Percentiles rank a stretch among this genome's conserved stretches.
Evolutionary conservation across 1,140 invertebrate species (phyloP).

Genomic region (Zaprionus lachaisei): DNA sequence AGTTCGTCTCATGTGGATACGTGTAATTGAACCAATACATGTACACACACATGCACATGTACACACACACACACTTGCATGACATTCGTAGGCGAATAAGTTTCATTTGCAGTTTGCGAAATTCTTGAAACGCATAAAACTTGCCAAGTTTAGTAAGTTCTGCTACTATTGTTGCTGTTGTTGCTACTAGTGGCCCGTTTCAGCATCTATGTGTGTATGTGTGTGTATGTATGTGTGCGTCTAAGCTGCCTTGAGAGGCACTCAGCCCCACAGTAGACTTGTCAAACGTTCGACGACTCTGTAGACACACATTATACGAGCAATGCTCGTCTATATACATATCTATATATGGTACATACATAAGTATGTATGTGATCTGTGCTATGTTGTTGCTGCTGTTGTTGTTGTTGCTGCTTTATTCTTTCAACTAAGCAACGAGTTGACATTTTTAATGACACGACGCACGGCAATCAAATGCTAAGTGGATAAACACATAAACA

Average conservation of each 20-base stretch:
- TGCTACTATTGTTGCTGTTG: slow-evolving; percentile 46
- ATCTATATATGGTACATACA: neutral
- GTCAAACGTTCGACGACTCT: slow-evolving; percentile 67
- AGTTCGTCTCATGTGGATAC: slow-evolving; percentile 44
- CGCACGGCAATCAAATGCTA: slow-evolving; percentile 55
- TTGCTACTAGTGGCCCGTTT: slow-evolving; percentile 46
- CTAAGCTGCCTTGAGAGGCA: slow-evolving; percentile 62
- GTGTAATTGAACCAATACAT: slow-evolving; percentile 54
- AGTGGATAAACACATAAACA: slow-evolving; percentile 45
- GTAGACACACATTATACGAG: slow-evolving; percentile 23
- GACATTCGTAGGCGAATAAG: slow-evolving; percentile 50
- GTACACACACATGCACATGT: slow-evolving; percentile 7
- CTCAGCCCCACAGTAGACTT: slow-evolving; percentile 72
- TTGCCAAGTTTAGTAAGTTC: slow-evolving; percentile 74
- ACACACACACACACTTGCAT: slow-evolving; percentile 15
- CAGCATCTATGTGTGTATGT: slow-evolving; percentile 19
- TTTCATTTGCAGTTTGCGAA: slow-evolving; percentile 77
- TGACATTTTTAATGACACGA: slow-evolving; percentile 66
- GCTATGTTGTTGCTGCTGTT: neutral
- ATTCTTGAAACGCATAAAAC: slow-evolving; percentile 77
- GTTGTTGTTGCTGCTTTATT: slow-evolving; percentile 15
- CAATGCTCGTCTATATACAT: slow-evolving; percentile 14
- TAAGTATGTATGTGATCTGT: neutral
- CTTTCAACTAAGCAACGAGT: slow-evolving; percentile 29
- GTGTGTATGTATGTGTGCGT: slow-evolving; percentile 34